These are phyloP conservation scores for Anthonomus grandis DNA, from an alignment of 1,140 invertebrate species.

Conservation along the genomic window DNA sequence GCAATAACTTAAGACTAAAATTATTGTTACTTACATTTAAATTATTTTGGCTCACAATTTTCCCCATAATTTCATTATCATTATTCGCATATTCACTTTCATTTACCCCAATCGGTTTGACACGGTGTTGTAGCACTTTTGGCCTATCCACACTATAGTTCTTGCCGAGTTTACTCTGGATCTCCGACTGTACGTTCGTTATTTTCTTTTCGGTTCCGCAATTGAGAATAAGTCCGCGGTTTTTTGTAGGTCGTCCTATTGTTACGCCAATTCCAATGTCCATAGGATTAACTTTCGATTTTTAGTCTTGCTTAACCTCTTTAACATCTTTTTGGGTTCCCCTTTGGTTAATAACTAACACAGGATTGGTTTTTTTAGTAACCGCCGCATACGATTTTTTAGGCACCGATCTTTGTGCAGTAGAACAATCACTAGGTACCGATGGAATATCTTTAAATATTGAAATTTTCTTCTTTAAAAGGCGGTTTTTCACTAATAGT, in stretches of 20 bases:
- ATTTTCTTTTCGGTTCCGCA: constrained; percentile 1
- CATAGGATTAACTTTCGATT: too few relatives aligned
- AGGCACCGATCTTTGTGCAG: too few relatives aligned
- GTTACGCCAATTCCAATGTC: too few relatives aligned
- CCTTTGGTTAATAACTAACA: too few relatives aligned
- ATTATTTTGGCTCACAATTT: neutral
- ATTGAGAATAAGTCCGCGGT: neutral
- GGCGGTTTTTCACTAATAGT: too few relatives aligned
- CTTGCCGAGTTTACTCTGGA: neutral
- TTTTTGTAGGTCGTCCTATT: neutral
- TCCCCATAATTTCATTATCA: neutral
- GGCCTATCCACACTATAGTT: neutral
- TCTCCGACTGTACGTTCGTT: neutral
- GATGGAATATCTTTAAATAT: too few relatives aligned
- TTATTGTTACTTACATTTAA: neutral
- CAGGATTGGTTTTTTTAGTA: too few relatives aligned
- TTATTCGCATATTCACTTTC: neutral
- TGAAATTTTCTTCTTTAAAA: too few relatives aligned
- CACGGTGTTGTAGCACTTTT: neutral
- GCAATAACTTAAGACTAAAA: constrained; percentile 1
- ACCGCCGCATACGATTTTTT: too few relatives aligned
- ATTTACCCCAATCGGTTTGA: neutral
- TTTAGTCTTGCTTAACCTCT: too few relatives aligned
- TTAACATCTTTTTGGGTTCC: too few relatives aligned
- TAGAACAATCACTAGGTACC: too few relatives aligned